Base-by-base conservation (phyloP, 2,888 invertebrate genomes). In the Andrena bicolor region DNA sequence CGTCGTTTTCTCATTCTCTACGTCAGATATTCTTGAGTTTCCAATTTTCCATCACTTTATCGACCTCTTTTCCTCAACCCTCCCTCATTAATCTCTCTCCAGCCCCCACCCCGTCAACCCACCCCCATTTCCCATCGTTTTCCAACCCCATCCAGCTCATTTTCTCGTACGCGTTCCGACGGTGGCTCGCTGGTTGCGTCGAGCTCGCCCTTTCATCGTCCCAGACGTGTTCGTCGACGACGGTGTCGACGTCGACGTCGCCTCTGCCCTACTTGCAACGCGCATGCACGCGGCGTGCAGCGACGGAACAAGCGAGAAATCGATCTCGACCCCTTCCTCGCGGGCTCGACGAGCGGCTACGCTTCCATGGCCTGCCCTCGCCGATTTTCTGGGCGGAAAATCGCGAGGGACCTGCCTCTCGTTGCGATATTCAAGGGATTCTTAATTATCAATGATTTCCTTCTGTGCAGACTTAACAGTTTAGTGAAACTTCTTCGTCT, bases 201-300 rank as follows among this genome's bases (percentile, higher is more conserved):
- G 66, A 41, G 16, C 23, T 65, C 65, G 28, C 64, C 63, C 70
- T 82, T 77, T 82, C 84, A 56, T 80, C 53, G 76, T 73, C 35
- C 56, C 77, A 61, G 63, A 73, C 65, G 69, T 48, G 64, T 64
- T 65, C 82, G 73, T 71, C 71, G 74, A 86, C 71, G 74, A 86
- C 83, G 82, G 85, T 80, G 86, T 86, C 84, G 85, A 73, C 68
- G 84, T 83, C 76, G 72, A 53, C 68, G 72, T 73, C 72, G 79
- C 63, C 66, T 84, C 56, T 87, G 86, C 70, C 86, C 82, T 86
- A 86, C 63, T 87, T 84, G 87, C 81, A 88, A 75, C 65, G 88
- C 87, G 86, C 88, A 86, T 88, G 88, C 84, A 86, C 86, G 70
- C 72, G 68, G 58, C 71, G 70, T 63, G 76, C 75, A 74, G 69